Evolutionary conservation across 2,113 vertebrate species (phyloP).

Genomic region (Chionis minor): DNA sequence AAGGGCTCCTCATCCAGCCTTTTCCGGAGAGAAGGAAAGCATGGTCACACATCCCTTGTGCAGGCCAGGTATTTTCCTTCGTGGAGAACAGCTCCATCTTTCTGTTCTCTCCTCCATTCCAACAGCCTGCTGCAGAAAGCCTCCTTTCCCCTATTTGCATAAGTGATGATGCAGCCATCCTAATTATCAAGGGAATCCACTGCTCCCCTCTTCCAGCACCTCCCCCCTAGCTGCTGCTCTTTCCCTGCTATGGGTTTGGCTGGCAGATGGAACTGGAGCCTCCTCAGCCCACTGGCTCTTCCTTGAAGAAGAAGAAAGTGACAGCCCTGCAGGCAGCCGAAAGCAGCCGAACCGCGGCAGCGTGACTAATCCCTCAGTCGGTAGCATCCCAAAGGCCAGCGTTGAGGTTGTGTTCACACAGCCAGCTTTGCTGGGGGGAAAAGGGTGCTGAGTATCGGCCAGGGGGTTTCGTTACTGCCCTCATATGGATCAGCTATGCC

Average conservation of each 20-base stretch:
- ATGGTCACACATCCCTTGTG: not conserved
- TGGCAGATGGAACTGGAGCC: constrained; percentile 57
- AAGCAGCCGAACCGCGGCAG: not conserved
- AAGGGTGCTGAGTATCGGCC: not conserved
- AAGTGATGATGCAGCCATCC: constrained; percentile 44
- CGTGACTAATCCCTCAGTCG: not conserved
- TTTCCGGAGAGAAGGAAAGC: not conserved
- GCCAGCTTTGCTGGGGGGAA: not conserved
- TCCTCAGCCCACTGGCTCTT: constrained; percentile 66
- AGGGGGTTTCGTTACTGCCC: not conserved
- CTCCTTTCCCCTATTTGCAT: constrained; percentile 30
- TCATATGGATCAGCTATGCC: accelerated
- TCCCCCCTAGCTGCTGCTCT: constrained; percentile 56
- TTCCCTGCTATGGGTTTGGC: constrained; percentile 34
- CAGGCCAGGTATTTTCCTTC: not conserved
- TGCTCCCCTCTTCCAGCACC: not conserved
- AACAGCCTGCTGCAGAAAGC: not conserved
- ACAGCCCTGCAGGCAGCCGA: constrained; percentile 61
- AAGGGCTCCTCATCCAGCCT: not conserved
- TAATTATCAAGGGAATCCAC: constrained; percentile 41
- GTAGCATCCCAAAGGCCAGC: not conserved
- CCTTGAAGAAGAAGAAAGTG: constrained; percentile 64
- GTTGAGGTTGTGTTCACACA: not conserved
- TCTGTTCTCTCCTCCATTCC: not conserved
- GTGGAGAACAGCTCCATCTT: not conserved